Conservation (phyloP, 1,140 invertebrate species). For the Drosophila novamexicana region DNA sequence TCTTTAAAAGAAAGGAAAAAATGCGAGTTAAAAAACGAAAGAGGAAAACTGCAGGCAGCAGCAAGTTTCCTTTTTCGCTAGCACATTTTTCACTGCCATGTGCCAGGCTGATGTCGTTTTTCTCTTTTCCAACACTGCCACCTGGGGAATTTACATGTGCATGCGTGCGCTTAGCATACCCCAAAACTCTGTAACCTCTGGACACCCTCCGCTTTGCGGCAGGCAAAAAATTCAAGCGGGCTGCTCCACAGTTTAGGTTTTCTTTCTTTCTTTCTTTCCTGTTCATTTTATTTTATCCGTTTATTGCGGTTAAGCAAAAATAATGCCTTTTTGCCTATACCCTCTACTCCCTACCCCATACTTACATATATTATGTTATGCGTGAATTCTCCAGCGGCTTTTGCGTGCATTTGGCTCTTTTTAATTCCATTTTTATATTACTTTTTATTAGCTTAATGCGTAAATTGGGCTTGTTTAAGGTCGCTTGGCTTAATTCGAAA, state of each 20-base stretch:
- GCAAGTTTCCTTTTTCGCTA: slow-evolving; percentile 33
- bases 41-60: slow-evolving; percentile 43
- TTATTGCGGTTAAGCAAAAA: slow-evolving; percentile 61
- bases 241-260: not conserved
- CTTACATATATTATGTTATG: slow-evolving; percentile 8
- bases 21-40: slow-evolving; percentile 15
- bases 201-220: slow-evolving; percentile 27
- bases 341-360: not conserved
- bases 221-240: not conserved
- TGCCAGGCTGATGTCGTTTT: slow-evolving; percentile 60
- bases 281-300: slow-evolving; percentile 13
- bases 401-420: slow-evolving; percentile 1
- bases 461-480: not conserved
- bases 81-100: slow-evolving; percentile 74
- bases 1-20: slow-evolving; percentile 34
- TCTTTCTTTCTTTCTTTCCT: not conserved
- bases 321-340: slow-evolving; percentile 36
- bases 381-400: slow-evolving; percentile 28
- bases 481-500: not conserved
- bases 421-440: slow-evolving; percentile 4
- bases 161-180: slow-evolving; percentile 65
- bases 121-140: slow-evolving; percentile 53
- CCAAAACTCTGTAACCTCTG: slow-evolving; percentile 18
- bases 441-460: not conserved
- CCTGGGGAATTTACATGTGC: slow-evolving; percentile 73